Evolutionary conservation across 2,113 vertebrate species (phyloP).

Genomic region (Stictonetta naevosa): DNA sequence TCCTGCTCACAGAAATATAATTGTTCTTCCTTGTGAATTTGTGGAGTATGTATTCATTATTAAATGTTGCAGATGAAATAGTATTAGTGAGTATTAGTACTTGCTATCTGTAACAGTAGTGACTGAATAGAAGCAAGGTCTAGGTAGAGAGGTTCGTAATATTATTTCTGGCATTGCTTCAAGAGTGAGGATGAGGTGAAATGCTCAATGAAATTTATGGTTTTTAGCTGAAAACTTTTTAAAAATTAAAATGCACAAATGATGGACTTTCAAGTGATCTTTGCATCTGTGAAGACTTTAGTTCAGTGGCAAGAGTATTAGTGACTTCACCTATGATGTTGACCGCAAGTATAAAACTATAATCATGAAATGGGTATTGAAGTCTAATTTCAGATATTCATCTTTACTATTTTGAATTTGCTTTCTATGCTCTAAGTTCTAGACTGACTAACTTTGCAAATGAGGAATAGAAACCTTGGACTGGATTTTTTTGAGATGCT

Average conservation of each 20-base stretch:
- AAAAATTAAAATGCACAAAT: neutral
- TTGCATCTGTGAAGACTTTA: neutral
- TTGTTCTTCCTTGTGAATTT: neutral
- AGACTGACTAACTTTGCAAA: neutral
- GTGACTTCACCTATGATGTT: neutral
- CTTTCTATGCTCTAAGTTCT: neutral
- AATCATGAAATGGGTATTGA: neutral
- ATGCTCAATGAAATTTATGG: neutral
- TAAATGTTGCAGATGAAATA: neutral
- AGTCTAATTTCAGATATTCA: neutral
- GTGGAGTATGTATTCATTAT: neutral
- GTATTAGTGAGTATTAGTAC: neutral
- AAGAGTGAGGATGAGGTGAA: neutral
- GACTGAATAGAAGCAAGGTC: neutral
- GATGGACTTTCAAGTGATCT: neutral
- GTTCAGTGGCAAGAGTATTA: neutral
- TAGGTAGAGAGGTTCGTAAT: neutral
- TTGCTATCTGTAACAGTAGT: neutral
- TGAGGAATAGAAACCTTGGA: neutral
- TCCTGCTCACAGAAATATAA: neutral
- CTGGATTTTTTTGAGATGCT: neutral
- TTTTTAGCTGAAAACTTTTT: neutral
- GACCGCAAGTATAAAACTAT: neutral
- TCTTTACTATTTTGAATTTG: neutral
- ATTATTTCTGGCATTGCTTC: neutral